Conservation (phyloP, 1,140 invertebrate genomes). For the Mamestra configurata region DNA sequence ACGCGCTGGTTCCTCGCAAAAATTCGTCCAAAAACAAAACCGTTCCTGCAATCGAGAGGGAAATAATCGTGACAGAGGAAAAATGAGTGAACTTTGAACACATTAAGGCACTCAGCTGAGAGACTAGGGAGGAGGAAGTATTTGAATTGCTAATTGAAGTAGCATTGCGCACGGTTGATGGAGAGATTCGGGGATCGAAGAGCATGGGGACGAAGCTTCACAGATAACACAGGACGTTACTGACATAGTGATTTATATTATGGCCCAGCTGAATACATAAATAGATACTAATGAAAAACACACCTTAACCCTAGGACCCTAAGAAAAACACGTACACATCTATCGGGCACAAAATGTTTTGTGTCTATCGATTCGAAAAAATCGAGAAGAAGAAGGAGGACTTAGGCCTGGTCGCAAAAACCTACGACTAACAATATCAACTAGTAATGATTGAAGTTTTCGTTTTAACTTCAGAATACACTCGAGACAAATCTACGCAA, state of each 20-base stretch:
- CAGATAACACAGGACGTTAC: background rate
- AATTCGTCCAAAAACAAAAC: background rate
- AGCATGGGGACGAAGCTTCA: background rate
- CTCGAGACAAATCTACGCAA: constrained; percentile 9
- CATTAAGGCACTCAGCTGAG: constrained; percentile 36
- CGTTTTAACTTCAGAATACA: no score
- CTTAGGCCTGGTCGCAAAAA: no score
- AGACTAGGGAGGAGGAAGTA: constrained; percentile 11
- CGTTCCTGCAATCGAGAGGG: background rate
- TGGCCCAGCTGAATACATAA: background rate
- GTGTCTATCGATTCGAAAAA: no score
- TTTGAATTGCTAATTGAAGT: constrained; percentile 41
- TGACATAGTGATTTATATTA: background rate
- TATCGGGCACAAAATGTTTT: no score
- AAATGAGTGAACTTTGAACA: constrained; percentile 36
- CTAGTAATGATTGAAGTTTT: no score
- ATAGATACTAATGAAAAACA: no score
- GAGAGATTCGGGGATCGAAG: constrained; percentile 17
- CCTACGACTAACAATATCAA: no score
- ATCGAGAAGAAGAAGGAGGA: no score
- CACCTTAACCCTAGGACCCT: no score
- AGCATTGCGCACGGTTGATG: constrained; percentile 27
- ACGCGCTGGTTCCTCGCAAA: constrained; percentile 10
- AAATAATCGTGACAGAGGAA: constrained; percentile 36
- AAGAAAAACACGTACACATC: no score